phyloP scores from a whole-genome alignment of 1,140 invertebrate species.

The Brachionus sp. region DNA sequence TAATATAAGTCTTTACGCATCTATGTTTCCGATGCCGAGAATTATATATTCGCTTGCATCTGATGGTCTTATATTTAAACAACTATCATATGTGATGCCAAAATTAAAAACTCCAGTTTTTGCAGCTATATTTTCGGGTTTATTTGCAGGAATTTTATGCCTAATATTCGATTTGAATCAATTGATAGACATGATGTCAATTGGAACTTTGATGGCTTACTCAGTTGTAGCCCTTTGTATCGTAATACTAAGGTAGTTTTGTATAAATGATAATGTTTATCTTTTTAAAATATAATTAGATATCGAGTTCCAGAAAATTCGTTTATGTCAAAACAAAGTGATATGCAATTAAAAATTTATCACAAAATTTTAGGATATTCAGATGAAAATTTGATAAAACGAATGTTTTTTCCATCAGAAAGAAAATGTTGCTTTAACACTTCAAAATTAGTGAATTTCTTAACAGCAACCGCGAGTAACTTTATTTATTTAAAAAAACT shows the following conservation, averaged over 20 bases:
- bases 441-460: constrained; percentile 22
- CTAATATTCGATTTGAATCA: constrained; percentile 79
- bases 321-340: neutral
- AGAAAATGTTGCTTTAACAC: neutral
- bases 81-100: constrained; percentile 35
- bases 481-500: neutral
- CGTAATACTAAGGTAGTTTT: constrained; percentile 67
- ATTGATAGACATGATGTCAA: constrained; percentile 89
- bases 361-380: neutral
- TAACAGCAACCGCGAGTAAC: neutral
- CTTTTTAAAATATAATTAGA: neutral
- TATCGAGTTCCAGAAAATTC: constrained; percentile 3
- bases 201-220: constrained; percentile 86
- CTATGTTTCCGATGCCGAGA: constrained; percentile 90
- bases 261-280: neutral
- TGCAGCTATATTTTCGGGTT: constrained; percentile 75
- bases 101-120: constrained; percentile 74
- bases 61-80: constrained; percentile 57
- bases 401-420: neutral
- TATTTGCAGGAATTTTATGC: constrained; percentile 77
- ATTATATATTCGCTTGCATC: constrained; percentile 70
- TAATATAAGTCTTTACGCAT: constrained; percentile 79
- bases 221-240: constrained; percentile 84
- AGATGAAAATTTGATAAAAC: neutral
- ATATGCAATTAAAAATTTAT: neutral